Base-by-base conservation (phyloP, 2,888 invertebrate species). In the Gari tellinella region DNA sequence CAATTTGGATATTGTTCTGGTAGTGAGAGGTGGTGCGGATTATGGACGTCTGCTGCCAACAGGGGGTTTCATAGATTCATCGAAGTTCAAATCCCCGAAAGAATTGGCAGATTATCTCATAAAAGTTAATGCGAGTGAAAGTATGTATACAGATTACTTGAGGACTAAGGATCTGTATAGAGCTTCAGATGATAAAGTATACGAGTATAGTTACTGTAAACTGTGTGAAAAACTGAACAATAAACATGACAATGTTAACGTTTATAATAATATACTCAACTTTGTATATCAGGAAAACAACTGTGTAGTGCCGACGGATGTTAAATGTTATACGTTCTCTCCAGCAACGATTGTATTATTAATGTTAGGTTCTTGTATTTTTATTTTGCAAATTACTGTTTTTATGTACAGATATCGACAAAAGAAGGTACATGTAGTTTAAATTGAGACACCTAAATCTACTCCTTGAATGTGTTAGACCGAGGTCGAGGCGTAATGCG, bases 11-110 rank as follows among this genome's bases (percentile, higher is more conserved):
- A 61, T 57, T 38, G 53, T 77, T 23, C 25, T 57, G 0, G 46
- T 77, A n/a, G 62, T 65, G 0, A 26, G 68, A 5, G 76, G 76
- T 19, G 76, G 76, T 8, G 61, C 31, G 1, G 65, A 77, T 21
- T 43, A 53, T 2, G 41, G 26, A 8, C 8, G 21, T 8, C 17
- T 45, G 5, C 61, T 72, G 21, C 61, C 64, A 1, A 45, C 41
- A 15, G 72, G 72, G 3, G 65, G 62, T 0, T 40, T 65, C 26
- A 68, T 77, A 19, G 48, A 49, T 7, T 65, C 76, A 15, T 65
- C 68, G 38, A 43, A 61, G 21, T 77, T 77, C 41, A 57, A 51
- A 48, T 51, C 61, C 17, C 51, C 61, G 5, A 46, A 62, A 8
- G 65, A 48, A 4, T 45, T 77, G 5, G 76, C 64, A 10, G 40